These are phyloP conservation scores for Plestiodon gilberti DNA, from an alignment of 2,113 vertebrate species.

Conservation along the genomic window DNA sequence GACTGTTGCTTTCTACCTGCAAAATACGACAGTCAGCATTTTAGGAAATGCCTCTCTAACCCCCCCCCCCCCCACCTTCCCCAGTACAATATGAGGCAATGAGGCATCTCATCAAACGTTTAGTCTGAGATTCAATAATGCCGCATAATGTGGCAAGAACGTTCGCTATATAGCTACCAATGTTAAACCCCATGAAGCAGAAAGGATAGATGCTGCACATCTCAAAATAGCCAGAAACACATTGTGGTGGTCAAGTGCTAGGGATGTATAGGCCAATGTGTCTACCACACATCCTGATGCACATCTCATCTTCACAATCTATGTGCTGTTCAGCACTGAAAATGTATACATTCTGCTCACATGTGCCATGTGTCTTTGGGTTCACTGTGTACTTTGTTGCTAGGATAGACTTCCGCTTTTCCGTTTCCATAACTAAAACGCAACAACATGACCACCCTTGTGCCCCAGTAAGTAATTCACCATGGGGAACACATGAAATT, in stretches of 20 bases:
- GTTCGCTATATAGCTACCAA: background rate
- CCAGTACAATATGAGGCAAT: background rate
- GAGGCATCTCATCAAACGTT: background rate
- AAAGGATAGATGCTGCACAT: background rate
- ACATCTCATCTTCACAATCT: background rate
- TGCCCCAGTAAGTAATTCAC: background rate
- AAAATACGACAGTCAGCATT: background rate
- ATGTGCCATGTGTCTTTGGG: background rate
- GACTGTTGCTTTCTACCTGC: no score
- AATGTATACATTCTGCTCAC: background rate
- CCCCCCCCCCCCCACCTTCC: background rate
- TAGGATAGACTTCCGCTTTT: background rate
- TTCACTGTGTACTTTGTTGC: background rate
- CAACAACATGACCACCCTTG: background rate
- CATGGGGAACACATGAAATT: background rate
- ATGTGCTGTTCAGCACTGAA: background rate
- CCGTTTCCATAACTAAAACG: background rate
- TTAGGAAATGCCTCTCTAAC: background rate
- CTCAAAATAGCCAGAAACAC: background rate
- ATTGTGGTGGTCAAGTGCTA: background rate
- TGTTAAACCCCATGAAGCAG: background rate
- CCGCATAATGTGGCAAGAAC: background rate
- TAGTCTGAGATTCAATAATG: background rate
- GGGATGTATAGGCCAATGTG: background rate
- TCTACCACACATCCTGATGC: background rate